A percentile compares a stretch with the other conserved stretches of the same genome.
phyloP scores from a whole-genome alignment of 2,888 invertebrate genomes.

The Drosophila conformis region DNA sequence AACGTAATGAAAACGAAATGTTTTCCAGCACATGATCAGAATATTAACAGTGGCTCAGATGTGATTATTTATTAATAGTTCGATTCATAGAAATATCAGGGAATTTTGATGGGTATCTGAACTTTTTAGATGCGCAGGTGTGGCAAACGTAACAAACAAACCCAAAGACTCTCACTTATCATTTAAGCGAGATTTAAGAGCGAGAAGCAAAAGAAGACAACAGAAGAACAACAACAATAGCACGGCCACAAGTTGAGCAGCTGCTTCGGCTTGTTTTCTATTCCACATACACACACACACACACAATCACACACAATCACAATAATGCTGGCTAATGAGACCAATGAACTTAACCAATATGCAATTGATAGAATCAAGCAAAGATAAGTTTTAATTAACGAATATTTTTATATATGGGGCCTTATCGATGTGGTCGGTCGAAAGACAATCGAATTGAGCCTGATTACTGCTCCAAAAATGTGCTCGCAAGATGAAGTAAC shows the following conservation, averaged over 20 bases:
- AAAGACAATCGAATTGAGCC: neutral
- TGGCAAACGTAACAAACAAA: too few species aligned
- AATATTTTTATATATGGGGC: neutral
- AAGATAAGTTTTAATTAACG: neutral
- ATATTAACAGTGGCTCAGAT: neutral
- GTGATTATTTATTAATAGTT: neutral
- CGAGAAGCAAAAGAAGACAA: neutral
- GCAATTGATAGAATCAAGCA: neutral
- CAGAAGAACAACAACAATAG: slow-evolving; percentile 2
- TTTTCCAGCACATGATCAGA: neutral
- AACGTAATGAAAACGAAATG: neutral
- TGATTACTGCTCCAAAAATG: neutral
- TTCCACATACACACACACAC: neutral
- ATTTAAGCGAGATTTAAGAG: neutral
- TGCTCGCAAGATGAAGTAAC: neutral
- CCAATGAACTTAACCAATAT: slow-evolving; percentile 29
- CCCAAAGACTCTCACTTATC: neutral
- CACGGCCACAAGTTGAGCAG: slow-evolving; percentile 11
- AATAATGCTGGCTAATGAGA: slow-evolving; percentile 8
- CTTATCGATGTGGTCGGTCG: neutral
- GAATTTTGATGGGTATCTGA: neutral
- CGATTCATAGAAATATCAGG: neutral
- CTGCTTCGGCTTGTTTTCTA: slow-evolving; percentile 14
- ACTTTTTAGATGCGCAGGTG: neutral
- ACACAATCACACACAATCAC: neutral